Conservation (phyloP, 2,113 vertebrate genomes). For the Chionis minor region DNA sequence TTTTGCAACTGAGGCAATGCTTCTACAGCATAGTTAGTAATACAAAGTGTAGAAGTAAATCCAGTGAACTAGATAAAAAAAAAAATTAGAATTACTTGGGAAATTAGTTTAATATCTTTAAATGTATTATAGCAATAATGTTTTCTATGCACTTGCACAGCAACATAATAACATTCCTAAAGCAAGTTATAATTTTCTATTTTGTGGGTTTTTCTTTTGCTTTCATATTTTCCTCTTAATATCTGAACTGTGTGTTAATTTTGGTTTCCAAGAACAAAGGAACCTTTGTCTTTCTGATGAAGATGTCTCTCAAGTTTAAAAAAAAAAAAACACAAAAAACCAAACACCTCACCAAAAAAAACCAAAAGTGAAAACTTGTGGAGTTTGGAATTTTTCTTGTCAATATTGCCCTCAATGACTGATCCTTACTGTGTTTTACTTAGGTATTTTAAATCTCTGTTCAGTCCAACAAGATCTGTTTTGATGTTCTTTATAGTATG, state of each 20-base stretch:
- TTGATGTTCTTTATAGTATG: not conserved
- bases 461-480: not conserved
- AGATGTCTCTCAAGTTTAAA: not conserved
- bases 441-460: not conserved
- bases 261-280: not conserved
- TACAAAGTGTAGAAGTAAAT: not conserved
- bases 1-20: not conserved
- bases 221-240: not conserved
- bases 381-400: not conserved
- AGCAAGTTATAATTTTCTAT: not conserved
- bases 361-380: not conserved
- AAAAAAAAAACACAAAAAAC: no score
- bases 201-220: not conserved
- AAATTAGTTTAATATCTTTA: not conserved
- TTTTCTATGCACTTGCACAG: not conserved
- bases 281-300: not conserved
- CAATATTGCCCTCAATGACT: not conserved
- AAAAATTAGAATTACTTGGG: not conserved
- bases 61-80: not conserved
- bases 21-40: not conserved
- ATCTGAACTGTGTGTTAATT: not conserved
- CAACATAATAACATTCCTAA: not conserved
- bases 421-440: not conserved
- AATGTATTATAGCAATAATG: not conserved
- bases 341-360: no score